A percentile compares a stretch with the other conserved stretches of the same genome.
Evolutionary conservation across 2,113 vertebrate genomes (phyloP).

Genomic region (Cyprinodon tularosa): DNA sequence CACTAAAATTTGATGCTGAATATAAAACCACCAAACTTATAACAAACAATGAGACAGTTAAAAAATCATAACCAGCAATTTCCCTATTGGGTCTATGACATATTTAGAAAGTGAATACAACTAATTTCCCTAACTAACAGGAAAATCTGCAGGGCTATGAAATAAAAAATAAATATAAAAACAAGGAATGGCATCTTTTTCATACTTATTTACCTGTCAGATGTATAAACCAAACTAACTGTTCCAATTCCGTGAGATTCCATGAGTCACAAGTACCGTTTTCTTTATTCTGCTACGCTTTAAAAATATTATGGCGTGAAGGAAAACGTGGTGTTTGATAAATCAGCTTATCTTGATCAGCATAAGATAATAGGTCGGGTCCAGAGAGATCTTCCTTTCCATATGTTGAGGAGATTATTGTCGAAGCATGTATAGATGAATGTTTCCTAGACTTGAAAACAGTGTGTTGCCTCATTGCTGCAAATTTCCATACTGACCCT

Average conservation of each 20-base stretch:
- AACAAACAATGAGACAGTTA: slow-evolving; percentile 40
- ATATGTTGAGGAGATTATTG: slow-evolving; percentile 12
- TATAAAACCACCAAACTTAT: slow-evolving; percentile 38
- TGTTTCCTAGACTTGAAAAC: slow-evolving; percentile 20
- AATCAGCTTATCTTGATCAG: slow-evolving; percentile 18
- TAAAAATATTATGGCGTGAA: not conserved
- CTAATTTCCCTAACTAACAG: slow-evolving; percentile 23
- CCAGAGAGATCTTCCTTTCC: slow-evolving; percentile 36
- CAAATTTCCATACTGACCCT: slow-evolving; percentile 96
- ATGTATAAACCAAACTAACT: slow-evolving; percentile 1
- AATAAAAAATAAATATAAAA: slow-evolving; percentile 3
- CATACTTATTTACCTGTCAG: slow-evolving; percentile 12
- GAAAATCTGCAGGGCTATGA: not conserved
- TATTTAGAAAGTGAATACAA: slow-evolving; percentile 47
- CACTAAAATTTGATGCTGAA: slow-evolving; percentile 27
- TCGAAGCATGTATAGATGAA: slow-evolving; percentile 2
- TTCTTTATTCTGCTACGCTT: not conserved
- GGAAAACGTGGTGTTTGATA: slow-evolving; percentile 18
- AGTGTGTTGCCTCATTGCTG: slow-evolving; percentile 83
- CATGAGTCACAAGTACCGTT: not conserved
- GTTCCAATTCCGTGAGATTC: slow-evolving; percentile 1
- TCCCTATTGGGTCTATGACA: slow-evolving; percentile 32
- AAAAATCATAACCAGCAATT: slow-evolving; percentile 18
- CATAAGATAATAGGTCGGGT: slow-evolving; percentile 31
- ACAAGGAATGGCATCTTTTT: slow-evolving; percentile 2